Evolutionary conservation across 2,113 vertebrate genomes (phyloP), one percentile per base, ranked within the genome.

Genomic region (Nycticryphes semicollaris): DNA sequence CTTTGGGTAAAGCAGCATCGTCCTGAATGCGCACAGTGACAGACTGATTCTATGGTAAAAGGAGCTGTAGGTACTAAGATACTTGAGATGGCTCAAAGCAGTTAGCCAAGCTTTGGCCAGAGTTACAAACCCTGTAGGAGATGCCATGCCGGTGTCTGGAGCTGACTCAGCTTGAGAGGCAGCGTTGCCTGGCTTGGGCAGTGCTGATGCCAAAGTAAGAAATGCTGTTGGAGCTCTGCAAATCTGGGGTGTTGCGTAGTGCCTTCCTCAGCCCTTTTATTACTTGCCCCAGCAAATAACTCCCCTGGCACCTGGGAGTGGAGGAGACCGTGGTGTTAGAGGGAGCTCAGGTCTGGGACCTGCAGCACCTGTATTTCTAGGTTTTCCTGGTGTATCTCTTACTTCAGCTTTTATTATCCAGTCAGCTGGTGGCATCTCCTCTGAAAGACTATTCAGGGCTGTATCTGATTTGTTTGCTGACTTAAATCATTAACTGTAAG

Each of bases 111-210:
- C 31, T 90, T 92, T 70, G 48, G 30, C 54, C 76, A 41, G 75
- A 90, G 45, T 80, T 83, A 27, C 6, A 62, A 31, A 11, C 43
- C 11, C 85, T 35, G 57, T n/a, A 39, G 14, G 57, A 81, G 59
- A 23, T 60, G 47, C 48, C 30, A 5, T 68, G 8, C 22, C 72
- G 39, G 0, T 35, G 73, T 22, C 59, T 67, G 59, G 41, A 43
- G 73, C 80, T 84, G 69, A 54, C 68, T 86, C 64, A 27, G 0
- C 16, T 37, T 0, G 0, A 84, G 73, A 62, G 53, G 39, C 59
- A 84, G 72, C 21, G 0, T 83, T 0, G 0, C 11, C 35, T 19
- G 78, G 78, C 62, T 78, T 1, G 2, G 12, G 48, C 79, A 50
- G 30, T 54, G 54, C 79, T 83, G 83, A 25, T 93, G 54, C 31